Evolutionary conservation across 2,888 invertebrate genomes (phyloP).

Genomic region (Dorcus parallelipipedus): DNA sequence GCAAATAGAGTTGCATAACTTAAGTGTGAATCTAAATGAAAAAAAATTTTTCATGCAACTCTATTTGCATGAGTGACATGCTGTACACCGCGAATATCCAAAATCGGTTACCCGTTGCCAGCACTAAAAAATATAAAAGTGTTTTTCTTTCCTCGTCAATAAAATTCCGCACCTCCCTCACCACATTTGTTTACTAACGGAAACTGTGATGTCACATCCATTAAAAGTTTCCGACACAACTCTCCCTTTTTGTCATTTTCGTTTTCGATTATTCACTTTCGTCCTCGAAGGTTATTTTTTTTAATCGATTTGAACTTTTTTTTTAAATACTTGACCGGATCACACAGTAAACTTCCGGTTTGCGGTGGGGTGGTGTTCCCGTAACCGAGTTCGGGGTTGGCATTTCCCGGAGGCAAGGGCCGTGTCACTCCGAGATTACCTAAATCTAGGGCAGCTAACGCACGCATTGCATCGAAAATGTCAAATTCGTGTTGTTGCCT

Average conservation of each 20-base stretch:
- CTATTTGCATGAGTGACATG: too few relatives aligned
- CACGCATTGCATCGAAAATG: background rate
- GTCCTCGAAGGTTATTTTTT: background rate
- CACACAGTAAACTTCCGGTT: background rate
- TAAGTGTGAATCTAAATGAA: too few relatives aligned
- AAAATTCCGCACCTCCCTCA: too few relatives aligned
- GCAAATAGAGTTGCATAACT: too few relatives aligned
- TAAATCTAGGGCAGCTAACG: slow-evolving; percentile 1
- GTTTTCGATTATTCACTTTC: background rate
- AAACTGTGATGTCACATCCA: background rate
- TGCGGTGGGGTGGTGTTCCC: too few relatives aligned
- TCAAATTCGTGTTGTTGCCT: background rate
- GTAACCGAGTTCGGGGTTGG: background rate
- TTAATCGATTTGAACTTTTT: background rate
- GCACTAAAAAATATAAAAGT: too few relatives aligned
- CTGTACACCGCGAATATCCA: too few relatives aligned
- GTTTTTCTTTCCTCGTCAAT: too few relatives aligned
- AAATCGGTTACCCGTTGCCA: too few relatives aligned
- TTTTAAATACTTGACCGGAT: background rate
- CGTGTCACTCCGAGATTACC: background rate
- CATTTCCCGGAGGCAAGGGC: background rate
- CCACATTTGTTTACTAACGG: too few relatives aligned
- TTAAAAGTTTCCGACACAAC: background rate
- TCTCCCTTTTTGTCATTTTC: background rate
- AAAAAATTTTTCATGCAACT: too few relatives aligned